These are phyloP conservation scores for Melinaea menophilus DNA, from an alignment of 2,888 invertebrate genomes.

Conservation along the genomic window DNA sequence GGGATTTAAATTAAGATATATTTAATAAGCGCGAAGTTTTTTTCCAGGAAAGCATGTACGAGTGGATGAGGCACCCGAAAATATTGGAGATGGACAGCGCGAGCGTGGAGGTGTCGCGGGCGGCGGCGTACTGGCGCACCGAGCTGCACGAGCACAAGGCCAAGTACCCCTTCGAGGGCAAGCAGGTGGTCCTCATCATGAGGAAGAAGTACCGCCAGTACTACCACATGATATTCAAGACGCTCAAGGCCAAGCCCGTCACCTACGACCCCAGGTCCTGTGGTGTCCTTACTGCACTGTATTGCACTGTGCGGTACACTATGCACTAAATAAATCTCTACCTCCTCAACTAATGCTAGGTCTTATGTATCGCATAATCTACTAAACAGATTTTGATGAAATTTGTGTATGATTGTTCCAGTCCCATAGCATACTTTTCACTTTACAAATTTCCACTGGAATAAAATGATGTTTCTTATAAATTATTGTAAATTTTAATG, in stretches of 20 bases:
- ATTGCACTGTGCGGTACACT: too few relatives aligned
- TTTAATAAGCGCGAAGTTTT: conserved; percentile 13
- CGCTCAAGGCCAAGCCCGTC: conserved; percentile 66
- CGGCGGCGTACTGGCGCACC: conserved; percentile 67
- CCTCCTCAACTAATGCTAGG: too few relatives aligned
- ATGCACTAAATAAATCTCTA: too few relatives aligned
- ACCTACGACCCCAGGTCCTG: conserved; percentile 68
- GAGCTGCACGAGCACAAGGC: conserved; percentile 54
- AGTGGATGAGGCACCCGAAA: conserved; percentile 71
- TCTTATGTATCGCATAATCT: too few relatives aligned
- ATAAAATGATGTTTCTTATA: not conserved
- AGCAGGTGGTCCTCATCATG: conserved; percentile 71
- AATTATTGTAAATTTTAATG: not conserved
- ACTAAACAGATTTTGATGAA: too few relatives aligned
- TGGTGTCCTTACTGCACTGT: too few relatives aligned
- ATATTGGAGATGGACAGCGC: conserved; percentile 67
- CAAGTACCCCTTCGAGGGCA: conserved; percentile 67
- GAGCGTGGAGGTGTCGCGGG: conserved; percentile 66
- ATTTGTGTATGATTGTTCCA: too few relatives aligned
- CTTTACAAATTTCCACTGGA: conserved; percentile 16
- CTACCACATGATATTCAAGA: conserved; percentile 72
- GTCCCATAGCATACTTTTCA: too few relatives aligned
- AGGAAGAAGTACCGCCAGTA: conserved; percentile 71
- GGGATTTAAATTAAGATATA: too few relatives aligned
- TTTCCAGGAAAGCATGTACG: conserved; percentile 65